A percentile compares a stretch with the other conserved stretches of the same genome.
Evolutionary conservation across 2,888 invertebrate species (phyloP).

Genomic region (Minunthozetes semirufus): DNA sequence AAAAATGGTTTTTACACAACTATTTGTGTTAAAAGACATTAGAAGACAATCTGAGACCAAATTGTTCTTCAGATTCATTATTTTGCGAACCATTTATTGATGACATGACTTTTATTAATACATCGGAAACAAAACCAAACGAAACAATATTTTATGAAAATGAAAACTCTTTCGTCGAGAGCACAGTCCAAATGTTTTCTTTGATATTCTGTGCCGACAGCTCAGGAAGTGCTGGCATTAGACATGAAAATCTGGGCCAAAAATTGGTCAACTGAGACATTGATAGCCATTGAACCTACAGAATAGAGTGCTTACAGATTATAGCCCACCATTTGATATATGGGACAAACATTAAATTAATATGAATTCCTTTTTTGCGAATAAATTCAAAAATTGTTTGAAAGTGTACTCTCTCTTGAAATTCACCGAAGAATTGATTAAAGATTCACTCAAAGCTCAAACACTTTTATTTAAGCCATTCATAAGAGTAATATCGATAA

Average conservation of each 20-base stretch:
- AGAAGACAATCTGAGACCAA: neutral
- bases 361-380: neutral
- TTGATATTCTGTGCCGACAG: neutral
- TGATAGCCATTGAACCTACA: no score
- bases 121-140: neutral
- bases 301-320: neutral
- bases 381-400: neutral
- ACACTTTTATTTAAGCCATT: neutral
- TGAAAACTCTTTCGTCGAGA: neutral
- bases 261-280: slow-evolving; percentile 24
- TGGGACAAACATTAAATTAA: neutral
- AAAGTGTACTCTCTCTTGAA: neutral
- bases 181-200: neutral
- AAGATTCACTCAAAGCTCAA: neutral
- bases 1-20: no score
- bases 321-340: slow-evolving; percentile 2
- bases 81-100: neutral
- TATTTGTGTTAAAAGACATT: no score
- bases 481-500: no score
- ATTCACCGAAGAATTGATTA: neutral
- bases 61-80: neutral
- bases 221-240: slow-evolving; percentile 26
- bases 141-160: neutral
- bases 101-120: neutral
- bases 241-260: neutral